Percentiles rank a stretch among this genome's conserved stretches.
phyloP scores from a whole-genome alignment of 2,797 vertebrate species.

The Podarcis siculus region DNA sequence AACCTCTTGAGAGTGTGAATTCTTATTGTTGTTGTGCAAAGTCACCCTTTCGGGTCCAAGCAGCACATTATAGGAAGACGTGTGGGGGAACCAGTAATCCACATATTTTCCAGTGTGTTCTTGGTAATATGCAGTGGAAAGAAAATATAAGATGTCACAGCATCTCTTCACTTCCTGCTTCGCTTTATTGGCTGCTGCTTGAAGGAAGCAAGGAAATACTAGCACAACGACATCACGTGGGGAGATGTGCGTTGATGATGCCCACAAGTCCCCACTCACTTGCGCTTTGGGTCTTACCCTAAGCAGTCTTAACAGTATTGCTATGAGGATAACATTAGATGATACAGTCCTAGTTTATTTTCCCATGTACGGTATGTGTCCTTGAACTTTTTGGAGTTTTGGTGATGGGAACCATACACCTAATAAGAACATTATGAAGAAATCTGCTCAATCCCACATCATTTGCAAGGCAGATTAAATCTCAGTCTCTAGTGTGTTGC shows the following conservation, averaged over 20 bases:
- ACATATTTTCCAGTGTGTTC: not conserved
- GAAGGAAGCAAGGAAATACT: not conserved
- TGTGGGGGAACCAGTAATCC: not conserved
- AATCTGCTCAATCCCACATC: not conserved
- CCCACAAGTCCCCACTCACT: too few species aligned
- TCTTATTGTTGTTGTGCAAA: not conserved
- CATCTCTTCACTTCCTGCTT: not conserved
- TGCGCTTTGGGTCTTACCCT: not conserved
- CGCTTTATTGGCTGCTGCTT: not conserved
- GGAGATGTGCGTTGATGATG: not conserved
- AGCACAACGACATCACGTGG: not conserved
- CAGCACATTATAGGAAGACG: not conserved
- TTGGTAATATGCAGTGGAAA: not conserved
- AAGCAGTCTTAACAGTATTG: not conserved
- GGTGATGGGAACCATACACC: not conserved
- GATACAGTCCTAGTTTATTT: not conserved
- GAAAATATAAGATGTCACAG: not conserved
- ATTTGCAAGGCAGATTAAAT: not conserved
- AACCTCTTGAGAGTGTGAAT: not conserved
- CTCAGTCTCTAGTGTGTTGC: not conserved
- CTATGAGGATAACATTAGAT: not conserved
- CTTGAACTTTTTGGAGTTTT: not conserved
- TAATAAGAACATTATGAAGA: not conserved
- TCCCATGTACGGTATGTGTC: not conserved
- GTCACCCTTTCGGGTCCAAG: not conserved